Percentiles rank a stretch among this genome's conserved stretches.
Conservation (phyloP, 1,140 invertebrate genomes). For the Ylistrum balloti region DNA sequence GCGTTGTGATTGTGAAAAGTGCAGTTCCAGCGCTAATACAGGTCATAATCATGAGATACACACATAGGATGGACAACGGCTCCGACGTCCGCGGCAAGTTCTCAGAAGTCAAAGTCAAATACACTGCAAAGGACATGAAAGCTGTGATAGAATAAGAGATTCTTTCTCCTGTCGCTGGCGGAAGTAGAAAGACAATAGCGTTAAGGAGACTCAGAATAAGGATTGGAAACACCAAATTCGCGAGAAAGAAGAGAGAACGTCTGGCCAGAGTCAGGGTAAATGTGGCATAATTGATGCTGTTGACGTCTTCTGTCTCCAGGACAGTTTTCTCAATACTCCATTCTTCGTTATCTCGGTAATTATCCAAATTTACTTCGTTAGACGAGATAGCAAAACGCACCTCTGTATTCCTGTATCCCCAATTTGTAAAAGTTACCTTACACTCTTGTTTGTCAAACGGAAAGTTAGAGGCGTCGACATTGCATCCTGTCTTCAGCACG, state of each 20-base stretch:
- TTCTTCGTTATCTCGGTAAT: slow-evolving; percentile 50
- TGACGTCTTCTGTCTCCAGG: background rate
- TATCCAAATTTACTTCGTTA: background rate
- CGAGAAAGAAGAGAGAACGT: slow-evolving; percentile 80
- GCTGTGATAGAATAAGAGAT: slow-evolving; percentile 85
- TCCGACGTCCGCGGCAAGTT: slow-evolving; percentile 85
- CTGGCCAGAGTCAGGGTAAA: slow-evolving; percentile 44
- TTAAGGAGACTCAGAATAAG: slow-evolving; percentile 85
- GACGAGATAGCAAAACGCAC: background rate
- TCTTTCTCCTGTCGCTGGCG: slow-evolving; percentile 85
- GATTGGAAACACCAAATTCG: slow-evolving; percentile 85
- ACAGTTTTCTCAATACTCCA: slow-evolving; percentile 49
- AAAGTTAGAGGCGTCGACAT: slow-evolving; percentile 51
- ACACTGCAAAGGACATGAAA: slow-evolving; percentile 85
- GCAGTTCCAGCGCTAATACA: slow-evolving; percentile 51
- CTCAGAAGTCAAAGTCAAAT: slow-evolving; percentile 85
- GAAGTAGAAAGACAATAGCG: slow-evolving; percentile 85
- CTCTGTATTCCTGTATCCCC: slow-evolving; percentile 49
- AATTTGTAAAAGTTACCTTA: slow-evolving; percentile 47
- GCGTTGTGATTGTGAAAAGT: slow-evolving; percentile 54
- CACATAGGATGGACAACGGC: slow-evolving; percentile 56
- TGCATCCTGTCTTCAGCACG: slow-evolving; percentile 53
- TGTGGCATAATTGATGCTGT: slow-evolving; percentile 42
- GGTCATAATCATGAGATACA: slow-evolving; percentile 58
- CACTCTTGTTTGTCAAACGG: slow-evolving; percentile 60